phyloP scores from a whole-genome alignment of 2,113 vertebrate genomes.

The Lathamus discolor region DNA sequence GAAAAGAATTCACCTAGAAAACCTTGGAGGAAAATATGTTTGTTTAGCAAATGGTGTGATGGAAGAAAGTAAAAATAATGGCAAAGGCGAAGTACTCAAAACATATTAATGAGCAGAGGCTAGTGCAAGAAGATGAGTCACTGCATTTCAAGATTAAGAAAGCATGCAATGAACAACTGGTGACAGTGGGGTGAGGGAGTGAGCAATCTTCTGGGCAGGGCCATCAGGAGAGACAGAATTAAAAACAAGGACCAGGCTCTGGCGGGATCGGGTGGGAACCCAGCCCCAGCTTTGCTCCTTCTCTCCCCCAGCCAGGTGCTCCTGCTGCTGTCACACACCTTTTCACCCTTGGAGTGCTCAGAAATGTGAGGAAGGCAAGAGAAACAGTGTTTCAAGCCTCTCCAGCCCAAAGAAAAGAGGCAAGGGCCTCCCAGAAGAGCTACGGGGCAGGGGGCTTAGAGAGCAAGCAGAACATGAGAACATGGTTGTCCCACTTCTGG shows the following conservation, averaged over 20 bases:
- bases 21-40: neutral
- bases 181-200: conserved; percentile 18
- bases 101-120: neutral
- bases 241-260: neutral
- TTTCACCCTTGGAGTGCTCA: accelerated
- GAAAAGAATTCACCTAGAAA: neutral
- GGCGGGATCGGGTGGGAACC: accelerated
- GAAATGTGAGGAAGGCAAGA: accelerated
- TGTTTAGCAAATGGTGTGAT: neutral
- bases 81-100: neutral
- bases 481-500: accelerated
- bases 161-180: neutral
- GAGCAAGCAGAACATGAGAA: neutral
- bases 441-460: neutral
- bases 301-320: accelerated
- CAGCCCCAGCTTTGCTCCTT: neutral
- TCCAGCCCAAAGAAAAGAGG: neutral
- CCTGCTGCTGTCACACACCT: neutral
- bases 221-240: neutral
- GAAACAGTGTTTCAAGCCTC: neutral
- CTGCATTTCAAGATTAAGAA: neutral
- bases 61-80: neutral
- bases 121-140: conserved; percentile 9
- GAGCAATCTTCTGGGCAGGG: conserved; percentile 25
- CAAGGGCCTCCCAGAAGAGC: neutral